phyloP scores from a whole-genome alignment of 2,113 vertebrate genomes.

The Agapornis roseicollis region DNA sequence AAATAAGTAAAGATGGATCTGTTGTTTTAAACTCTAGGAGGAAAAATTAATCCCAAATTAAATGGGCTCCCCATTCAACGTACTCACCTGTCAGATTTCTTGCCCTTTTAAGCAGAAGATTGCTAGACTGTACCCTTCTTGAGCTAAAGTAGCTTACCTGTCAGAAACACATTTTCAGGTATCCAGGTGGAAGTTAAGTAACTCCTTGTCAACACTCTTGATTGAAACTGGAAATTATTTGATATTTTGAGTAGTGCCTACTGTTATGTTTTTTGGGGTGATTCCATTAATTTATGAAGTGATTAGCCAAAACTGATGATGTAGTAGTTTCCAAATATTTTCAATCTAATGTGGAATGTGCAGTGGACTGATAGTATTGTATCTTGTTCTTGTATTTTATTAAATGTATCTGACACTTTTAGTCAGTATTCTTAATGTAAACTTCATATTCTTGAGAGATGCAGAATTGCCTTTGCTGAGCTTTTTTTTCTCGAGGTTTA shows the following conservation, averaged over 20 bases:
- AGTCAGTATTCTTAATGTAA: neutral
- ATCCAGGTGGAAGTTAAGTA: neutral
- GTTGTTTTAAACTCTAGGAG: neutral
- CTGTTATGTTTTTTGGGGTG: neutral
- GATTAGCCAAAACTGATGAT: neutral
- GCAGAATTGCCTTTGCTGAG: neutral
- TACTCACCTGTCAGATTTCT: neutral
- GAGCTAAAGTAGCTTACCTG: neutral
- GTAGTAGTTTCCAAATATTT: neutral
- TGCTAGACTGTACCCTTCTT: neutral
- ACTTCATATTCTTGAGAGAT: neutral
- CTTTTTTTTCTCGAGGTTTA: neutral
- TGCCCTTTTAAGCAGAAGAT: neutral
- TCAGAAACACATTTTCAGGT: neutral
- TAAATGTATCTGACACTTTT: neutral
- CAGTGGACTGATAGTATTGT: neutral
- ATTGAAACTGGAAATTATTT: neutral
- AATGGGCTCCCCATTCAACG: neutral
- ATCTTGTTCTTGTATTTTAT: neutral
- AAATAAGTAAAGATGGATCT: neutral
- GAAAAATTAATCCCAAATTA: neutral
- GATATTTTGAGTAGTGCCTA: neutral
- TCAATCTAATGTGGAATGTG: neutral
- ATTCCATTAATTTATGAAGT: neutral
- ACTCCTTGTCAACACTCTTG: neutral